These are phyloP conservation scores for Idris sp. DNA, from an alignment of 1,140 invertebrate genomes.

Conservation along the genomic window DNA sequence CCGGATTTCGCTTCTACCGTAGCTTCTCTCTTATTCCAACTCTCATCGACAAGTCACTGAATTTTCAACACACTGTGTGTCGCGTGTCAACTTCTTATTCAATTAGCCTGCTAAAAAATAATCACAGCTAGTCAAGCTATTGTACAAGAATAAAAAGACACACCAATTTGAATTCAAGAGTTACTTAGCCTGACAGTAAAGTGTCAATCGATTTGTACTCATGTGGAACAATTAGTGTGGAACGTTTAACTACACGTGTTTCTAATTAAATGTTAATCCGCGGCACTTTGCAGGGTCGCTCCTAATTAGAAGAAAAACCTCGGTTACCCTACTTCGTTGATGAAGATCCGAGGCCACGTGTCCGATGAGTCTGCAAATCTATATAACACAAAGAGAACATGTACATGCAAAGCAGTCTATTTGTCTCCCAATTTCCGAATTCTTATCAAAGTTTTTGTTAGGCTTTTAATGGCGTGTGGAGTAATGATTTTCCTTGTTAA, in stretches of 20 bases:
- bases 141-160: too few species aligned
- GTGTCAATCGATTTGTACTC: slow-evolving; percentile 55
- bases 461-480: too few species aligned
- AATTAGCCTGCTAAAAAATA: too few species aligned
- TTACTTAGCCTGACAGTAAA: slow-evolving; percentile 26
- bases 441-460: too few species aligned
- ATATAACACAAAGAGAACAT: slow-evolving; percentile 52
- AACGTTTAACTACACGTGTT: slow-evolving; percentile 74
- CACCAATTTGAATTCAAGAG: too few species aligned
- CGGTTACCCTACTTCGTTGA: slow-evolving; percentile 49
- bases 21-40: slow-evolving; percentile 12
- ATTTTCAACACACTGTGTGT: slow-evolving; percentile 50
- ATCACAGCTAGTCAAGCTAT: too few species aligned
- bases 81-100: slow-evolving; percentile 31
- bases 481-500: too few species aligned
- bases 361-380: slow-evolving; percentile 35
- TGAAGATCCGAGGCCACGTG: slow-evolving; percentile 67
- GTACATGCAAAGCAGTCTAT: too few species aligned
- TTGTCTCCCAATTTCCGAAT: too few species aligned
- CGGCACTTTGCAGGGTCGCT: slow-evolving; percentile 64
- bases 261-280: slow-evolving; percentile 70
- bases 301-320: slow-evolving; percentile 72
- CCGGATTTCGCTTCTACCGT: slow-evolving; percentile 67
- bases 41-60: slow-evolving; percentile 54
- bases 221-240: slow-evolving; percentile 73